Evolutionary conservation across 1,140 invertebrate genomes (phyloP), one percentile per base, ranked within the genome.

Genomic region (Teleogryllus occipitalis): DNA sequence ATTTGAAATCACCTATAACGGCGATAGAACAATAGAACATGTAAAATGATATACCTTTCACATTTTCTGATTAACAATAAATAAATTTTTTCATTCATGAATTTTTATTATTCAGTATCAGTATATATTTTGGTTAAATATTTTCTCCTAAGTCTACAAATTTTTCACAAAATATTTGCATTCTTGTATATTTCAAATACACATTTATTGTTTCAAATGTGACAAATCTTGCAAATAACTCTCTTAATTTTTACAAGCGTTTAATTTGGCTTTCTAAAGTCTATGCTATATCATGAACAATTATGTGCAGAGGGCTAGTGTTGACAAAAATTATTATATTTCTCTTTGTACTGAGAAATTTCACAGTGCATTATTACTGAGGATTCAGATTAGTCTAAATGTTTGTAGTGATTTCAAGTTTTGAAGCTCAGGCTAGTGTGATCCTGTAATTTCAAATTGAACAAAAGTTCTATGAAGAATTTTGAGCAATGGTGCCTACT

Each of bases 41-140:
- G 54, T 18, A 65, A 65, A 65, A 65, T 18, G 54, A 39, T 39
- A 39, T 65, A 14, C 54, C 10, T 10, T 10, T 65, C 54, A 65
- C 10, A 65, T 65, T 65, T 65, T 65, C 27, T 39, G 10, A 65
- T 18, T 18, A 65, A 65, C 54, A 18, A 65, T 65, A 65, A 65
- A 65, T 65, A 65, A 10, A 65, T 10, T 65, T 65, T 65, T 39
- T 65, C 10, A 14, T 65, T 65, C 18, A 65, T 65, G 10, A 65
- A 39, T 65, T 65, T 65, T 65, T 18, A 14, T 65, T 18, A 65
- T 65, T 65, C 54, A 65, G 18, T 65, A 65, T 65, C 54, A 65
- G 54, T 65, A 65, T 65, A 65, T 65, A 65, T 14, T 54, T 65
- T 65, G 54, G 54, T 65, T 65, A 65, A 65, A 65, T 65, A 65